These are phyloP conservation scores for Pristionchus entomophagus DNA, from an alignment of 2,888 invertebrate genomes.

Conservation along the genomic window DNA sequence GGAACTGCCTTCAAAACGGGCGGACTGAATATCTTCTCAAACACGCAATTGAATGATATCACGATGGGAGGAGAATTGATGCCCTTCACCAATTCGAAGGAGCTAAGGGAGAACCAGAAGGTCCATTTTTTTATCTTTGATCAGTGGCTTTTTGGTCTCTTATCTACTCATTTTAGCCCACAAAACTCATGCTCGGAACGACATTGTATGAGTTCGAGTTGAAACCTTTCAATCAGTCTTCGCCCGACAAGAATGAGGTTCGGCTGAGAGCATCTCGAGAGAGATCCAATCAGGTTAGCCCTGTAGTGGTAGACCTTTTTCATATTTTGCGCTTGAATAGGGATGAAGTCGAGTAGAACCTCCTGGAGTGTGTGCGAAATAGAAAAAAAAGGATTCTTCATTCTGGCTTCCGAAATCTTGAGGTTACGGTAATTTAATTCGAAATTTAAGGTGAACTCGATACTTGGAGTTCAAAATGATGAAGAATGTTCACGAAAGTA, in stretches of 20 bases:
- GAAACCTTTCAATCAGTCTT: neutral
- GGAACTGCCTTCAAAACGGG: neutral
- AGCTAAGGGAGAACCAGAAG: neutral
- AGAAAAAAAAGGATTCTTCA: no score
- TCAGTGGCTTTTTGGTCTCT: neutral
- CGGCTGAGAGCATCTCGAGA: neutral
- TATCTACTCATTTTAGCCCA: neutral
- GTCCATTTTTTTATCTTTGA: neutral
- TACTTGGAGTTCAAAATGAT: neutral
- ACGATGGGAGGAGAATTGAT: constrained; percentile 32
- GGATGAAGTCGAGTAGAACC: no score
- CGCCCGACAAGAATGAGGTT: neutral
- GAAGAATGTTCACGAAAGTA: constrained; percentile 14
- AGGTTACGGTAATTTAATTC: no score
- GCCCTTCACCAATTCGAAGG: constrained; percentile 2
- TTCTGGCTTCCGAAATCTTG: no score
- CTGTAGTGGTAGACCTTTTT: neutral
- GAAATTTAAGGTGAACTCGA: neutral
- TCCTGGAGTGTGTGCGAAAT: no score
- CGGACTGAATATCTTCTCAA: neutral
- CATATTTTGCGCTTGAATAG: no score
- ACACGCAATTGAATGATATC: neutral
- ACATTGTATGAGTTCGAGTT: neutral
- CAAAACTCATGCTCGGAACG: constrained; percentile 4
- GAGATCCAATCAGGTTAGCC: neutral